phyloP scores from a whole-genome alignment of 2,797 vertebrate species.

The Tiaroga cobitis region DNA sequence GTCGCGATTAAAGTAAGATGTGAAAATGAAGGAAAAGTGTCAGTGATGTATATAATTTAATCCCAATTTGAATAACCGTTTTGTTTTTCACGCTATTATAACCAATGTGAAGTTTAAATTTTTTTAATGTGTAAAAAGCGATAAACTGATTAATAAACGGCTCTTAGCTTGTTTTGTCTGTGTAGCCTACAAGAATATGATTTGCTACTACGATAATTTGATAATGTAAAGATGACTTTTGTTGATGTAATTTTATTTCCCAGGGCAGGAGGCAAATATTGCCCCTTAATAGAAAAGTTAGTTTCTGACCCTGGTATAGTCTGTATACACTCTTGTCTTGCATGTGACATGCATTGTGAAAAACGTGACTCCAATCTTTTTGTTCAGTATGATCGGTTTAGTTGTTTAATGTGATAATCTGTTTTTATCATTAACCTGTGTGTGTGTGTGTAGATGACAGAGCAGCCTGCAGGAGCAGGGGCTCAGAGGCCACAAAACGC shows the following conservation, averaged over 20 bases:
- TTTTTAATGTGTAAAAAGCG: neutral
- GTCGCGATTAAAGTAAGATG: neutral
- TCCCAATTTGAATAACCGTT: neutral
- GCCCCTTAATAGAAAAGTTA: neutral
- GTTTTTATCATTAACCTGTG: neutral
- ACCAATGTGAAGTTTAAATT: neutral
- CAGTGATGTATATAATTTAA: neutral
- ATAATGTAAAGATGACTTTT: neutral
- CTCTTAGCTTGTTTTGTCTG: neutral
- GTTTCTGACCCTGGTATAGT: neutral
- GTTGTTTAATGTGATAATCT: neutral
- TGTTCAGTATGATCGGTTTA: neutral
- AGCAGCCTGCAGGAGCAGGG: conserved; percentile 80
- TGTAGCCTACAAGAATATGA: neutral
- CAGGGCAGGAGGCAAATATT: neutral
- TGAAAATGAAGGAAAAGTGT: too few species aligned
- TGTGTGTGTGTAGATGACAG: conserved; percentile 81
- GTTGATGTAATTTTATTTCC: neutral
- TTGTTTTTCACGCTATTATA: neutral
- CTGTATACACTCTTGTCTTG: neutral
- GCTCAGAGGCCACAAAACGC: conserved; percentile 87
- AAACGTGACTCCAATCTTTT: neutral
- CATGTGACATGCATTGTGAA: neutral
- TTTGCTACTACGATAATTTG: neutral
- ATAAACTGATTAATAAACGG: neutral